Base-by-base conservation (phyloP, 2,797 vertebrate genomes). In the Thaleichthys pacificus region DNA sequence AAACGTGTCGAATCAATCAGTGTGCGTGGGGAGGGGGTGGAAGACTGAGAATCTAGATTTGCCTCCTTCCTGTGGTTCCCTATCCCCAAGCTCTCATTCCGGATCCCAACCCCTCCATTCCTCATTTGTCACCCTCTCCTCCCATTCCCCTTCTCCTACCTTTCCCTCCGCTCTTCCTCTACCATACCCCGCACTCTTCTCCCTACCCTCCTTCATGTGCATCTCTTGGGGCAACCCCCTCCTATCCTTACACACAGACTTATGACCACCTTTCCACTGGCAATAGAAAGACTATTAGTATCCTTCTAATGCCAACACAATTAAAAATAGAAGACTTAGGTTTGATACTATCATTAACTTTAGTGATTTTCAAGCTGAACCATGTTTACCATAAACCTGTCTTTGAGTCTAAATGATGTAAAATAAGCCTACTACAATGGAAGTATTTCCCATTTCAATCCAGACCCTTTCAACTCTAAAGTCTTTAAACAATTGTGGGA, bases 1-100 rank as follows among this genome's bases (percentile, higher is more conserved):
- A 72, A 68, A 80, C 69, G 70, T 9, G 54, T 75, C 28, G 35
- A 63, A 84, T 84, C 81, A 80, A 85, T 86, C 80, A 69, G 21
- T n/a, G 22, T 21, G 51, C 62, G 61, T 62, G 71, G 70, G 3
- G 71, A 71, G 77, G 28, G 66, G 68, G 64, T n/a, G 76, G 71
- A 75, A 42, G 57, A 75, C 66, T 3, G 1, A 26, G 62, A 21
- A 69, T 80, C 28, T 38, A 28, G 2, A 80, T 81, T 68, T 38
- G 24, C 54, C 21, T 76, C 70, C 51, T 68, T 74, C 56, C n/a
- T 58, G 56, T 61, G 66, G 64, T 65, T 77, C 78, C 78, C 17
- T 69, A 70, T 76, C 73, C 14, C 32, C 63, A 57, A 12, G 57
- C 6, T 51, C 35, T 38, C 19, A 35, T 22, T 1, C 28, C 0